Base-by-base conservation (phyloP, 2,113 vertebrate species). In the Phrynosoma platyrhinos region DNA sequence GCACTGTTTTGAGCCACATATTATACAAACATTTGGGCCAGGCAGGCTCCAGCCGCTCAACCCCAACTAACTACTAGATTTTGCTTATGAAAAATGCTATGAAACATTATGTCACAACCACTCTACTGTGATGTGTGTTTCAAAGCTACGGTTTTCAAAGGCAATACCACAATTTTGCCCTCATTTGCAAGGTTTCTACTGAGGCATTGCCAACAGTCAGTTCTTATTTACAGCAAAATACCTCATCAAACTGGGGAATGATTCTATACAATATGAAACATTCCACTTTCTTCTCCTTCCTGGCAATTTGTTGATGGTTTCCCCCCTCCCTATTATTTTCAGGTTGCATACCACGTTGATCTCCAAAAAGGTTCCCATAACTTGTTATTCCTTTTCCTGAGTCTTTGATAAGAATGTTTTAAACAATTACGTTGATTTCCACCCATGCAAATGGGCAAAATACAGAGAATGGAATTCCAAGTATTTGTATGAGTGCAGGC, bases 51-150 rank as follows among this genome's bases (percentile, higher is more conserved):
- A 0, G 18, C 21, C 55, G 2, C 20, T 23, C 40, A 5, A 36
- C n/a, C 12, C 30, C 69, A 14, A 66, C 40, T 42, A 64, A 27
- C 36, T 82, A 53, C 12, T 47, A 82, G 53, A 76, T 82, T 66
- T 32, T 30, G 32, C 8, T 12, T 82, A 74, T 23, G 13, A 75
- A 76, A 87, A 66, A 27, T 7, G 4, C 58, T 30, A 64, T 25
- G 71, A 76, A 87, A 81, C 40, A 58, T 16, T 64, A 32, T 76
- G 79, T 82, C 86, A 87, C 55, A 87, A 76, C 40, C 62, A 12
- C 42, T 87, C 79, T 82, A 66, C 75, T 76, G 79, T 87, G 86
- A 87, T 82, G 86, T 66, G 86, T 87, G 42, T 87, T 87, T 87
- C 86, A 82, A 87, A 87, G 86, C 30, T 8, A 58, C 25, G 79